phyloP scores from a whole-genome alignment of 2,797 vertebrate species.

The Hoplostethus atlanticus region DNA sequence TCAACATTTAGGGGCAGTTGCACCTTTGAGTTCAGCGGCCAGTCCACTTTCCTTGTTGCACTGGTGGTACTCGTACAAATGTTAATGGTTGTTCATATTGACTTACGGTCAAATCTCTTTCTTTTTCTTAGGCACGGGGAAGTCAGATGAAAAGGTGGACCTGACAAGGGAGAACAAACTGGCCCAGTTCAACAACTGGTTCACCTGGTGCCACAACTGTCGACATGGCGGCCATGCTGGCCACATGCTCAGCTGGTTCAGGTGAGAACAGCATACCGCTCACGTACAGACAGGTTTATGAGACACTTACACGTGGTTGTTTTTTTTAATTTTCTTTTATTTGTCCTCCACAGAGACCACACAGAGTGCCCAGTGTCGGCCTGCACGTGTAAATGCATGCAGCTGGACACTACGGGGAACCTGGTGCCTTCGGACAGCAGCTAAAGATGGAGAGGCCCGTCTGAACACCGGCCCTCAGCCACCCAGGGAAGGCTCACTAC shows the following conservation, averaged over 20 bases:
- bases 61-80: background rate
- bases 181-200: constrained; percentile 99
- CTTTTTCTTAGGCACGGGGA: constrained; percentile 87
- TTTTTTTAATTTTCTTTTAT: background rate
- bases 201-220: constrained; percentile 99
- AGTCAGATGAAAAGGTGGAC: constrained; percentile 97
- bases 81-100: constrained; percentile 24
- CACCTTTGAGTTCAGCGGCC: constrained; percentile 7
- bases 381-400: constrained; percentile 98
- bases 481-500: constrained; percentile 37
- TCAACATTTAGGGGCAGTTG: constrained; percentile 29
- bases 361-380: constrained; percentile 97
- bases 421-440: constrained; percentile 94
- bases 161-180: constrained; percentile 98
- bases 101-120: constrained; percentile 5
- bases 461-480: constrained; percentile 52
- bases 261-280: constrained; percentile 79
- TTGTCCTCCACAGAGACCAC: constrained; percentile 88
- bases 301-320: background rate
- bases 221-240: constrained; percentile 97
- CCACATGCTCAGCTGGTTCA: constrained; percentile 99
- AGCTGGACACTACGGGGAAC: constrained; percentile 98
- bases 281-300: background rate
- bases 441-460: constrained; percentile 71
- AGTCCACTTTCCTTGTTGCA: background rate